Evolutionary conservation across 2,113 vertebrate species (phyloP).

Genomic region (Salvelinus fontinalis): DNA sequence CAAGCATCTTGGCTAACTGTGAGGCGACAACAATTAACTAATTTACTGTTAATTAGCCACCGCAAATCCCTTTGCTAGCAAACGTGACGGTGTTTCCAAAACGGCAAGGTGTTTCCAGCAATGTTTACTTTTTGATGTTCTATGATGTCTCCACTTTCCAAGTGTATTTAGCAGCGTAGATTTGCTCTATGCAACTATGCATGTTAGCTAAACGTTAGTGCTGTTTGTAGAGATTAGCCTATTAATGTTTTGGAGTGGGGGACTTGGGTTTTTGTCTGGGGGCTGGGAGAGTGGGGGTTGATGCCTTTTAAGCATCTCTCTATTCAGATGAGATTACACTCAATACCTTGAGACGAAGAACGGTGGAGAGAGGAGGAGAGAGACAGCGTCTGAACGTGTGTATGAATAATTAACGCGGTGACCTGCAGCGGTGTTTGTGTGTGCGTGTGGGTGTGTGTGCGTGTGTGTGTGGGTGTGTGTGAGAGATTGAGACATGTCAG

Average conservation of each 20-base stretch:
- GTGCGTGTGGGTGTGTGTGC: constrained; percentile 11
- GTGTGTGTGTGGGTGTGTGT: constrained; percentile 19
- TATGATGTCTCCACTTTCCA: too few species aligned
- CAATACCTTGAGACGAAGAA: constrained; percentile 24
- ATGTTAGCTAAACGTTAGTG: too few species aligned
- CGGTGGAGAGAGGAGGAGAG: constrained; percentile 40
- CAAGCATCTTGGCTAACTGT: too few species aligned
- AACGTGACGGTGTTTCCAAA: too few species aligned
- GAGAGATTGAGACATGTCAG: constrained; percentile 52
- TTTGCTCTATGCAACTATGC: too few species aligned
- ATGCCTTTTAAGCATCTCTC: neutral
- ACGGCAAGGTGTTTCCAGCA: too few species aligned
- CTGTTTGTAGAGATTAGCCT: too few species aligned
- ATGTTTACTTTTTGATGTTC: too few species aligned
- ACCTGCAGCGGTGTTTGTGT: constrained; percentile 10
- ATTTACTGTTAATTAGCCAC: too few species aligned
- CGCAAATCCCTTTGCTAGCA: too few species aligned
- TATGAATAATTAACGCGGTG: constrained; percentile 68
- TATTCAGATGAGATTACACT: constrained; percentile 38
- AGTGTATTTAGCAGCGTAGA: too few species aligned
- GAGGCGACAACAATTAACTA: too few species aligned
- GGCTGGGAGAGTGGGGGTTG: neutral
- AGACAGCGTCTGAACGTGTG: constrained; percentile 50
- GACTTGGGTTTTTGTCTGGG: neutral
- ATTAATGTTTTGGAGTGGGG: neutral